phyloP scores from a whole-genome alignment of 2,888 invertebrate genomes.

The Petrophora chlorosata region DNA sequence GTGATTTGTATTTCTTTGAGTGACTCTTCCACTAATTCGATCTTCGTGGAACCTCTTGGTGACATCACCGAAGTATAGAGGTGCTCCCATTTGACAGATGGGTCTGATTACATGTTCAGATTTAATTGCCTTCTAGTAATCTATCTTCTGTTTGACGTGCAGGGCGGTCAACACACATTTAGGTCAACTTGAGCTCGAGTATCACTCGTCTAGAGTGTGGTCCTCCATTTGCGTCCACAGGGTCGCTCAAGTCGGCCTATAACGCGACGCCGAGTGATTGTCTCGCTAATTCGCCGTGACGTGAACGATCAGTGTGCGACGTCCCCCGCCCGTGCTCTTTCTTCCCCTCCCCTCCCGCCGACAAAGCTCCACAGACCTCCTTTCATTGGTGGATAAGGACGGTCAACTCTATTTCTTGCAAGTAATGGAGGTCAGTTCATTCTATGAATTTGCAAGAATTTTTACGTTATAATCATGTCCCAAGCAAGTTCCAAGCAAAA shows the following conservation, averaged over 20 bases:
- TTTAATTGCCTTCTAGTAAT: slow-evolving; percentile 5
- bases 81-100: no score
- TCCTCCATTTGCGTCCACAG: slow-evolving; percentile 66
- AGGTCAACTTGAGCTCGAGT: slow-evolving; percentile 52
- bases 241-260: slow-evolving; percentile 49
- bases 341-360: slow-evolving; percentile 30
- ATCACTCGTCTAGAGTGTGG: slow-evolving; percentile 63
- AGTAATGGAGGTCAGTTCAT: slow-evolving; percentile 36
- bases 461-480: slow-evolving; percentile 20
- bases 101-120: no score
- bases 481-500: slow-evolving; percentile 3
- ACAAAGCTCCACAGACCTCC: slow-evolving; percentile 21
- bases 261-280: slow-evolving; percentile 72
- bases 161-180: slow-evolving; percentile 46
- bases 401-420: slow-evolving; percentile 37
- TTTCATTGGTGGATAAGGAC: slow-evolving; percentile 39
- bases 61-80: no score
- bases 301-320: slow-evolving; percentile 48
- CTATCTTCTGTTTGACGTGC: slow-evolving; percentile 15
- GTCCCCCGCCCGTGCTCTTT: slow-evolving; percentile 24
- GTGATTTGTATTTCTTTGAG: no score
- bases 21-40: no score
- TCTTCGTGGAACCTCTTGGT: no score
- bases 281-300: slow-evolving; percentile 67
- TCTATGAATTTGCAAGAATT: slow-evolving; percentile 28